Conservation (phyloP, 2,888 invertebrate genomes). For the Lepidonotus clava region DNA sequence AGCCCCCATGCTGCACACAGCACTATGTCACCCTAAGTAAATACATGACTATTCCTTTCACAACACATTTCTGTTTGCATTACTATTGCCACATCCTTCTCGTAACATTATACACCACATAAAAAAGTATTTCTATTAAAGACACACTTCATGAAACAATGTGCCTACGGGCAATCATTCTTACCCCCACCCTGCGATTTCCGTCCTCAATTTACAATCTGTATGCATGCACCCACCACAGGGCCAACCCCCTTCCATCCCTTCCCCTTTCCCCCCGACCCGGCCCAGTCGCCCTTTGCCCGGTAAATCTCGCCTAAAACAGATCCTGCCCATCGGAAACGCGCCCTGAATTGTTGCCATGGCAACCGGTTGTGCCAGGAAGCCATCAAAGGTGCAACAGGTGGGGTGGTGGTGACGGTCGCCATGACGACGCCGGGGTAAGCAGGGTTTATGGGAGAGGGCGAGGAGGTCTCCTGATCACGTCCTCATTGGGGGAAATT, state of each 20-base stretch:
- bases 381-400: conserved; percentile 2
- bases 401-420: no score
- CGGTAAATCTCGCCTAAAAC: neutral
- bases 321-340: neutral
- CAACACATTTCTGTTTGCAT: neutral
- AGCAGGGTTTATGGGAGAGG: neutral
- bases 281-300: neutral
- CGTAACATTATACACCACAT: no score
- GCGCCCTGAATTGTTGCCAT: neutral
- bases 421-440: neutral
- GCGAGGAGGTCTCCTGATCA: neutral
- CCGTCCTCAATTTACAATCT: neutral
- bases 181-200: neutral
- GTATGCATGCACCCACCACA: no score
- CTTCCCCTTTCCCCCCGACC: neutral
- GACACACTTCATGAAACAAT: no score
- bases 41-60: neutral
- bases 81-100: neutral
- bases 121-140: no score
- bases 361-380: conserved; percentile 3
- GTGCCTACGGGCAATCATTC: neutral
- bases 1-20: neutral
- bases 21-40: neutral
- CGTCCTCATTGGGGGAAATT: conserved; percentile 13
- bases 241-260: no score